A percentile compares a stretch with the other conserved stretches of the same genome.
Conservation (phyloP, 2,888 invertebrate genomes). For the Diarsia dahlii region DNA sequence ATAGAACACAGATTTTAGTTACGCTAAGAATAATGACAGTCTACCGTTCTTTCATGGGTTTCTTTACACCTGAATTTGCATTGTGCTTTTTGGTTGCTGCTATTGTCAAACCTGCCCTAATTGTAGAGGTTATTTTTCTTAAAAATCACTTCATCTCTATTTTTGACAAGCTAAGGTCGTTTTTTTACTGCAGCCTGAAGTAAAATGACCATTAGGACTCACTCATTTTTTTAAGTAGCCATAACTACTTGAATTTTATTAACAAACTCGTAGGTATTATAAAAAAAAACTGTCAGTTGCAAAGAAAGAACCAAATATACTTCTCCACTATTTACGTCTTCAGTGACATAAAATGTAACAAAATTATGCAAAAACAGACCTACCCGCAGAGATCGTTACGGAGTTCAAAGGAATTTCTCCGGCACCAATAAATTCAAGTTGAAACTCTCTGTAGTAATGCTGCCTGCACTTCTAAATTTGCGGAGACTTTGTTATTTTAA, state of each 20-base stretch:
- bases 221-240: neutral
- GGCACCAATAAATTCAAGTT: slow-evolving; percentile 77
- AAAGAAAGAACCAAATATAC: neutral
- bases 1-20: too few relatives aligned
- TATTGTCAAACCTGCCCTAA: neutral
- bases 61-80: neutral
- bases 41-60: too few relatives aligned
- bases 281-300: neutral
- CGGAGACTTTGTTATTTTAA: slow-evolving; percentile 55
- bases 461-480: slow-evolving; percentile 68
- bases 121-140: too few relatives aligned
- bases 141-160: too few relatives aligned
- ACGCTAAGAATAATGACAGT: too few relatives aligned
- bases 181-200: neutral
- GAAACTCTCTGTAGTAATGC: slow-evolving; percentile 65
- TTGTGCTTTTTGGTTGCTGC: too few relatives aligned
- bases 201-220: neutral
- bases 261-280: neutral
- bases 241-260: neutral
- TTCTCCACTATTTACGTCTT: slow-evolving; percentile 33
- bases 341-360: slow-evolving; percentile 65
- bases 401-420: slow-evolving; percentile 78
- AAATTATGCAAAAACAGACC: slow-evolving; percentile 74
- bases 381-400: slow-evolving; percentile 72
- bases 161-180: neutral